Evolutionary conservation across 2,113 vertebrate species (phyloP).

Genomic region (Oryzias curvinotus): DNA sequence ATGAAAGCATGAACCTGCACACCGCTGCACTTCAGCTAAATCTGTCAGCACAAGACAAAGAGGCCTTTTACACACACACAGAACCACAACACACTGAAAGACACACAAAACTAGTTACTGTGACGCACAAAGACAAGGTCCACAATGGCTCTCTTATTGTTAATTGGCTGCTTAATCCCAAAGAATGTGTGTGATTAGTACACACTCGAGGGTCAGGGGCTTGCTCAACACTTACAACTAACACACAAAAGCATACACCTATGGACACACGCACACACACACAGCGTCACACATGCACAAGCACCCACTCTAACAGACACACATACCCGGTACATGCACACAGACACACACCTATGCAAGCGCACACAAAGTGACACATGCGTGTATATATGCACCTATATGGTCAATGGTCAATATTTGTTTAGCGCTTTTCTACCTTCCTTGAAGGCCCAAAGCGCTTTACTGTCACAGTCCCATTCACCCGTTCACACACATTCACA

Average conservation of each 20-base stretch:
- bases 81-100: conserved; percentile 19
- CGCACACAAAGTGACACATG: too few species aligned
- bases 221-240: conserved; percentile 79
- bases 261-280: conserved; percentile 7
- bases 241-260: conserved; percentile 68
- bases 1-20: not conserved
- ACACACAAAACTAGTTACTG: conserved; percentile 56
- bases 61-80: conserved; percentile 20
- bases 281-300: conserved; percentile 18
- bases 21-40: not conserved
- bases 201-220: conserved; percentile 64
- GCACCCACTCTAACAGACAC: conserved; percentile 6
- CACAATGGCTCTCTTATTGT: conserved; percentile 79
- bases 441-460: too few species aligned
- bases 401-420: too few species aligned
- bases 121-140: conserved; percentile 72
- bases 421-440: too few species aligned
- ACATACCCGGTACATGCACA: conserved; percentile 2
- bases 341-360: conserved; percentile 7
- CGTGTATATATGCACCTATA: too few species aligned
- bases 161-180: conserved; percentile 82
- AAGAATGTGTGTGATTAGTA: conserved; percentile 80
- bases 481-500: too few species aligned
- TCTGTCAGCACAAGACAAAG: conserved; percentile 16
- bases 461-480: too few species aligned